Evolutionary conservation across 2,113 vertebrate genomes (phyloP), one percentile per base, ranked within the genome.

Genomic region (Hippocampus mohnikei): DNA sequence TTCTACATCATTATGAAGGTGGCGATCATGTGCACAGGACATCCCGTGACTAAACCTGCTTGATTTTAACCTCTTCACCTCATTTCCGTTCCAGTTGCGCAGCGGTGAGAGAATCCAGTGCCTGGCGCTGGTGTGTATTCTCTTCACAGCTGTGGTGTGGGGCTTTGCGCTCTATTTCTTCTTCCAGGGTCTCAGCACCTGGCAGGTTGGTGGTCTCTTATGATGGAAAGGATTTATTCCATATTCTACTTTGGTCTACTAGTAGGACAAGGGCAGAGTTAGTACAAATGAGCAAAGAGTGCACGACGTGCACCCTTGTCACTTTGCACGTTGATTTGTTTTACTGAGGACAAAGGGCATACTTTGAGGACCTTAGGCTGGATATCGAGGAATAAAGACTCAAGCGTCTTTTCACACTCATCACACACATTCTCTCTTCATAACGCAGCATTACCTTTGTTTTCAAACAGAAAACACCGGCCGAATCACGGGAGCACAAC

Each of bases 1-100:
- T 99, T 99, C 87, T 99, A 99, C 91, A 98, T 99, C 79, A 99
- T 99, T 50, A 99, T 99, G 97, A 99, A 99, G 96, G 96, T 98
- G 48, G 23, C 21, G 2, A 18, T 33, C 6, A 58, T 60, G 33
- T 60, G 16, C 58, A 3, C 27, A 61, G 29, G 15, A 33, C 29
- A 15, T 65, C 40, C 2, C 0, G 20, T 44, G 9, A 23, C 37
- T 25, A 20, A 21, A 65, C 21, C 21, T 23, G 37, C 40, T 20
- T 33, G 5, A 40, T 20, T 42, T 11, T 7, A 69, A 66, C 48
- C 8, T 42, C 13, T 41, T 44, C 48, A 37, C 33, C 33, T 37
- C 10, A 52, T 27, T 10, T 67, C 44, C 75, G 63, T 78, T 87
- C 29, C 48, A 94, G 93, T 72, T 92, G 56, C 88, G 92, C 50